Evolutionary conservation across 2,888 invertebrate genomes (phyloP).

Genomic region (Tiphia femorata): DNA sequence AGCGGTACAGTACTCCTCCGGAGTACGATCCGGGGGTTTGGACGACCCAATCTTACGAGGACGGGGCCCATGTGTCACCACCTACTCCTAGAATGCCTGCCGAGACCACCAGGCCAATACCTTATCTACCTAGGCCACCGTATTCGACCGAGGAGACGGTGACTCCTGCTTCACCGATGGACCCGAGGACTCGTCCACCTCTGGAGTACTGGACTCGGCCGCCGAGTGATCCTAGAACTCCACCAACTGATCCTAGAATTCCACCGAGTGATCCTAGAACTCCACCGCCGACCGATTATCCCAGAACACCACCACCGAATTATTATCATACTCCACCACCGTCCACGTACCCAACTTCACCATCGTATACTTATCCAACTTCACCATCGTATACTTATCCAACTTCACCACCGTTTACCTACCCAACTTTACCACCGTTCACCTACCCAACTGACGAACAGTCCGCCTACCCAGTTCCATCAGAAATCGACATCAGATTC

Average conservation of each 20-base stretch:
- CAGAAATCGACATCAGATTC: too few relatives aligned
- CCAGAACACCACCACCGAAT: not conserved
- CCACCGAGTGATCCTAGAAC: too few relatives aligned
- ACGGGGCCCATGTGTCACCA: not conserved
- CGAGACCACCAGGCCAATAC: not conserved
- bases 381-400: too few relatives aligned
- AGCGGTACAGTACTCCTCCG: conserved; percentile 9
- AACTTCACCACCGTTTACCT: too few relatives aligned
- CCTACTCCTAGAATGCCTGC: not conserved
- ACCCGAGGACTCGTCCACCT: too few relatives aligned
- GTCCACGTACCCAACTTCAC: not conserved
- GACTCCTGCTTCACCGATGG: not conserved
- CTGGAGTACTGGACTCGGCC: too few relatives aligned
- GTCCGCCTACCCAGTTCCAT: too few relatives aligned
- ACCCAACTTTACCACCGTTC: too few relatives aligned
- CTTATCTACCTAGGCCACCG: not conserved
- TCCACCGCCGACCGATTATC: not conserved
- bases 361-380: too few relatives aligned
- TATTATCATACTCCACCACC: not conserved
- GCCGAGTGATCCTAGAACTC: too few relatives aligned
- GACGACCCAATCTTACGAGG: not conserved
- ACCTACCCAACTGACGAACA: too few relatives aligned
- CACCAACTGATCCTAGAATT: too few relatives aligned
- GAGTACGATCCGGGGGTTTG: not conserved
- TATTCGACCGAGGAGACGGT: not conserved